phyloP scores from a whole-genome alignment of 2,113 vertebrate genomes.

The Orthonyx spaldingii region DNA sequence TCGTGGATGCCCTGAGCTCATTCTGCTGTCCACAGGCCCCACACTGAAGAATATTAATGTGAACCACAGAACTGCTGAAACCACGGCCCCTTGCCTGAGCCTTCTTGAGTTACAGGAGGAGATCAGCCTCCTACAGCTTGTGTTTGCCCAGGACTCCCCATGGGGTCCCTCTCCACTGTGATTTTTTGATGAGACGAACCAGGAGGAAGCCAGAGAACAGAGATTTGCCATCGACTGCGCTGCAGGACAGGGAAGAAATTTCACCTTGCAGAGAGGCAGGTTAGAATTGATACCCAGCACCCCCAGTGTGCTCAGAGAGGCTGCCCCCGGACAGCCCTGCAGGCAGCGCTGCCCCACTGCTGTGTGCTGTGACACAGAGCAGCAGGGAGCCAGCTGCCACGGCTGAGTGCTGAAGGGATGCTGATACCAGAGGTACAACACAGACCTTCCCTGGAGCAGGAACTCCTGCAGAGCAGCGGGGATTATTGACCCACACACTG shows the following conservation, averaged over 20 bases:
- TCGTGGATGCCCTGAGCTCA: background rate
- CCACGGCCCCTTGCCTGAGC: background rate
- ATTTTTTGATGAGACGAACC: background rate
- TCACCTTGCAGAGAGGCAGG: background rate
- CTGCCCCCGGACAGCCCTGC: background rate
- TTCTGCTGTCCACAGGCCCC: background rate
- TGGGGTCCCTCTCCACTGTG: background rate
- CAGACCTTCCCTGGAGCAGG: background rate
- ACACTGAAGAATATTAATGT: background rate
- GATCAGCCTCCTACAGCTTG: accelerated
- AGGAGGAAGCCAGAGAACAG: background rate
- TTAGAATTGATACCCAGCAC: background rate
- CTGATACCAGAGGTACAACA: background rate
- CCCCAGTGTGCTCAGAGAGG: accelerated
- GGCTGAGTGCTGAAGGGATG: background rate
- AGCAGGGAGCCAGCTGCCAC: accelerated
- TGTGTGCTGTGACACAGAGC: background rate
- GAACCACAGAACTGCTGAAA: background rate
- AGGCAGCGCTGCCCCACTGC: background rate
- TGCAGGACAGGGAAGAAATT: background rate
- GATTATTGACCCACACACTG: background rate
- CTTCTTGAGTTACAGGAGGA: background rate
- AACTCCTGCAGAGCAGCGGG: background rate
- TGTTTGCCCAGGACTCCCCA: background rate
- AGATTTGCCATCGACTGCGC: background rate